phyloP scores from a whole-genome alignment of 2,797 vertebrate species.

The Enteromius viviparus region DNA sequence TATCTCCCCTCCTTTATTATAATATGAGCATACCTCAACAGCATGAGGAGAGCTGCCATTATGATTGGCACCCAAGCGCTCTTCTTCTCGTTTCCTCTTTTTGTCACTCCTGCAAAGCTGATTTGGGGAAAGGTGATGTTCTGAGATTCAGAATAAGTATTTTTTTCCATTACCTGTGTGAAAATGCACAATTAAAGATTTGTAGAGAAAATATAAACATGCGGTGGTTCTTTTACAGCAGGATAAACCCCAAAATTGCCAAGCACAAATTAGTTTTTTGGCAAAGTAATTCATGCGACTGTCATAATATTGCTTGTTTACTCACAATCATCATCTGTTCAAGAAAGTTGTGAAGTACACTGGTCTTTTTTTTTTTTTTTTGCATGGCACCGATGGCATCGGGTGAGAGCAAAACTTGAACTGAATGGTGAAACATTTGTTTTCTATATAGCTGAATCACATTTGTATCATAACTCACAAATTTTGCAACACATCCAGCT shows the following conservation, averaged over 20 bases:
- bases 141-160: constrained; percentile 25
- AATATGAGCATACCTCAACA: constrained; percentile 34
- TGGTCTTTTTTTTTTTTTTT: background rate
- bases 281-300: background rate
- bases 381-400: background rate
- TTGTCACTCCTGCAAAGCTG: constrained; percentile 35
- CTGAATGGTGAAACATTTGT: background rate
- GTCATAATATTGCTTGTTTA: constrained; percentile 12
- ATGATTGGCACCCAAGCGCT: constrained; percentile 20
- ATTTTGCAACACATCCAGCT: background rate
- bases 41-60: constrained; percentile 14
- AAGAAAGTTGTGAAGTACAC: background rate
- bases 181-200: constrained; percentile 13
- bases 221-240: background rate
- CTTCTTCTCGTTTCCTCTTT: constrained; percentile 3
- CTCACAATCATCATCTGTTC: background rate
- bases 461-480: background rate
- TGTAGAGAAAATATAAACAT: constrained; percentile 15
- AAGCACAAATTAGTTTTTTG: background rate
- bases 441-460: background rate
- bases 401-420: background rate
- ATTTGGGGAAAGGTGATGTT: constrained; percentile 23
- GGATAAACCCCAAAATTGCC: background rate
- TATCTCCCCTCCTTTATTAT: constrained; percentile 43
- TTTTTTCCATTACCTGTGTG: constrained; percentile 27